Conservation (phyloP, 2,797 vertebrate species). For the Choloepus didactylus region DNA sequence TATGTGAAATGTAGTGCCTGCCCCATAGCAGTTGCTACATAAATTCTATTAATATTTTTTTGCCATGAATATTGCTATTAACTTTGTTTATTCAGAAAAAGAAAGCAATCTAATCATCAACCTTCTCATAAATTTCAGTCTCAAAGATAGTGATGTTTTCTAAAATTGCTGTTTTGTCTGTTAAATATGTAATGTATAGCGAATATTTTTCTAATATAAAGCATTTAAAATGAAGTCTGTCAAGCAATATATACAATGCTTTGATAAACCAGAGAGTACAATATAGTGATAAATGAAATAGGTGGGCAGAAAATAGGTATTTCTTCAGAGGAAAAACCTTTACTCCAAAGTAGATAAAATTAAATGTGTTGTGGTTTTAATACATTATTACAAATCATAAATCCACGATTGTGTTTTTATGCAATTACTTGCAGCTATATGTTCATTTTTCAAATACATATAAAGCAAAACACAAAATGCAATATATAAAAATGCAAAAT, state of each 20-base stretch:
- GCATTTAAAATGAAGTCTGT: not conserved
- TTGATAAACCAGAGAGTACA: not conserved
- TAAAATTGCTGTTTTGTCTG: not conserved
- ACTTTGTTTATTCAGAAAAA: not conserved
- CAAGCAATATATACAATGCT: not conserved
- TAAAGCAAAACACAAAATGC: not conserved
- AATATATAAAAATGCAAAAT: too few relatives aligned
- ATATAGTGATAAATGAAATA: not conserved
- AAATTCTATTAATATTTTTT: not conserved
- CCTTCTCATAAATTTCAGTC: conserved; percentile 35
- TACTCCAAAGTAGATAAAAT: not conserved
- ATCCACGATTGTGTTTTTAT: not conserved
- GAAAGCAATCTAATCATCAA: not conserved
- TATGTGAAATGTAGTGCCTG: not conserved
- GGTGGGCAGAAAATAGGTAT: not conserved
- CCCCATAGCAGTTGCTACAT: not conserved
- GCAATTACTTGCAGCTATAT: not conserved
- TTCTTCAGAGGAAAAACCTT: not conserved
- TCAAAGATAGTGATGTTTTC: conserved; percentile 49
- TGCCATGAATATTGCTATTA: not conserved
- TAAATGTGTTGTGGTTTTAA: conserved; percentile 20
- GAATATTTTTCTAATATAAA: conserved; percentile 17
- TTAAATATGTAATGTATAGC: not conserved
- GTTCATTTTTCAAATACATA: conserved; percentile 41
- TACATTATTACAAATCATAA: not conserved